Conservation (phyloP, 2,888 invertebrate genomes). For the Sarcophaga rosellei region DNA sequence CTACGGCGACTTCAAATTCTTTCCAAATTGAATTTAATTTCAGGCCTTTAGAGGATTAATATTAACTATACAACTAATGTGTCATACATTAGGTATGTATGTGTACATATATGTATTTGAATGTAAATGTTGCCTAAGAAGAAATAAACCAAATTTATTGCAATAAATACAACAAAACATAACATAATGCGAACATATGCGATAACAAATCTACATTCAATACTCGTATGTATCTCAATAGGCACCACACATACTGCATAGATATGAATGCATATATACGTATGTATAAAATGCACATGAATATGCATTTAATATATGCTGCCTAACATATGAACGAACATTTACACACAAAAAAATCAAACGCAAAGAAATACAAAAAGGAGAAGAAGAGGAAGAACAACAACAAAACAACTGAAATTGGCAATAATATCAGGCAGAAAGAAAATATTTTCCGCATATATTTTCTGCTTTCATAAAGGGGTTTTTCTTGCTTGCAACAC, state of each 20-base stretch:
- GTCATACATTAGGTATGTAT: background rate
- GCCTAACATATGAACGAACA: background rate
- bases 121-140: background rate
- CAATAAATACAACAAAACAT: constrained; percentile 42
- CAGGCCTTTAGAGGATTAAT: constrained; percentile 18
- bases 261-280: no score
- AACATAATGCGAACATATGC: constrained; percentile 13
- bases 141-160: constrained; percentile 18
- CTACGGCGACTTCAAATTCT: no score
- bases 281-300: background rate
- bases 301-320: background rate
- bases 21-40: no score
- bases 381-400: background rate
- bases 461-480: background rate
- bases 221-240: no score
- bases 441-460: background rate
- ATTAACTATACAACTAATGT: constrained; percentile 18
- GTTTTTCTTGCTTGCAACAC: background rate
- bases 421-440: background rate
- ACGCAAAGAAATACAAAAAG: background rate
- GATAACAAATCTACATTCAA: no score
- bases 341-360: background rate
- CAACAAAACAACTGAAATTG: background rate
- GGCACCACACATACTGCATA: no score
- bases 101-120: constrained; percentile 2